A percentile compares a stretch with the other conserved stretches of the same genome.
Conservation (phyloP, 2,888 invertebrate species). For the Idaea straminata region DNA sequence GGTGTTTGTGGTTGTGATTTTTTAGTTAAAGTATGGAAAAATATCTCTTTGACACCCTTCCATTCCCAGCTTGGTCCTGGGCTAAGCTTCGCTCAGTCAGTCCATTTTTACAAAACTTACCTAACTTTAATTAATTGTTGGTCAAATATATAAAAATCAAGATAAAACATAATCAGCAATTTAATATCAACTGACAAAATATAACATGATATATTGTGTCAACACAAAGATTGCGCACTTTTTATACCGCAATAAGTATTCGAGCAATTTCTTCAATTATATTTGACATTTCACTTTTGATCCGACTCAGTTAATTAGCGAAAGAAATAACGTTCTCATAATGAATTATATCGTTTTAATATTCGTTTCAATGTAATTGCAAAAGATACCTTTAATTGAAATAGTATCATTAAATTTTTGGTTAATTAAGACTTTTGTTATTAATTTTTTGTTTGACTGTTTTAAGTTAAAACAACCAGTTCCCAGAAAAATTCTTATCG, state of each 20-base stretch:
- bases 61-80: too few relatives aligned
- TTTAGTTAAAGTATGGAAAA: too few relatives aligned
- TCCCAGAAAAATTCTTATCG: background rate
- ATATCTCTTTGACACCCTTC: too few relatives aligned
- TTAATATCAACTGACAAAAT: conserved; percentile 31
- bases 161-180: conserved; percentile 29
- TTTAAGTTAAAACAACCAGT: too few relatives aligned
- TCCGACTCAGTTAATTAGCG: conserved; percentile 39
- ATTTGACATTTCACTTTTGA: conserved; percentile 41
- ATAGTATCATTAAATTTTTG: conserved; percentile 14
- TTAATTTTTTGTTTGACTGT: too few relatives aligned
- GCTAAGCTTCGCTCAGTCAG: too few relatives aligned
- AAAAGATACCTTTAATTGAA: conserved; percentile 21
- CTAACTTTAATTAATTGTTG: background rate
- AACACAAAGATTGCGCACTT: conserved; percentile 32
- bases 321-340: conserved; percentile 28
- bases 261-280: conserved; percentile 43
- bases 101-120: too few relatives aligned
- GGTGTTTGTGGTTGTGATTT: too few relatives aligned
- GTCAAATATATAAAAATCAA: conserved; percentile 7
- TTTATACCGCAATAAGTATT: conserved; percentile 32
- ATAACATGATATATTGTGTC: conserved; percentile 40
- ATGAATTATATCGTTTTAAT: conserved; percentile 23
- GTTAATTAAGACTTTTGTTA: background rate
- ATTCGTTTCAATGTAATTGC: conserved; percentile 18